phyloP scores from a whole-genome alignment of 2,113 vertebrate species.

The Eptesicus fuscus region DNA sequence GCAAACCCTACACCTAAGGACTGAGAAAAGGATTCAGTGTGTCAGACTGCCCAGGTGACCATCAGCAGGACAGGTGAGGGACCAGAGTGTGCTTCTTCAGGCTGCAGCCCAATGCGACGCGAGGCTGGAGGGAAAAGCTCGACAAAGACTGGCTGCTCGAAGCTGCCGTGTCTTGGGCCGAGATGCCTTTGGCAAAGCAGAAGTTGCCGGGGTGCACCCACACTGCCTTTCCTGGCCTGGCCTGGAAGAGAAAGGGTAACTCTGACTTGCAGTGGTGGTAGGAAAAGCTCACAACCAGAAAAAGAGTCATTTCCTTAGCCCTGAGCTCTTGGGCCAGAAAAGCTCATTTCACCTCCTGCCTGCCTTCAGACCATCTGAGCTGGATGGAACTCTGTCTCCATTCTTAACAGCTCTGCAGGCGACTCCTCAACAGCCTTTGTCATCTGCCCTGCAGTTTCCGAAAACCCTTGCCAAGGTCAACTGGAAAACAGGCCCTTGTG shows the following conservation, averaged over 20 bases:
- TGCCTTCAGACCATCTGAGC: neutral
- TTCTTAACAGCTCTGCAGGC: neutral
- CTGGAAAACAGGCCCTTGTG: constrained; percentile 34
- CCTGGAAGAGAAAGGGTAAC: neutral
- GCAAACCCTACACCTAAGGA: neutral
- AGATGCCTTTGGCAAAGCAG: neutral
- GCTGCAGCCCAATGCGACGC: neutral
- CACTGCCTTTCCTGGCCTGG: neutral
- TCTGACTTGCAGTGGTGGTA: neutral
- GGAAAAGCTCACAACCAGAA: neutral
- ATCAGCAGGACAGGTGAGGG: neutral
- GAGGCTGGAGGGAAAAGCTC: neutral
- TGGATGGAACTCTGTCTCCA: neutral
- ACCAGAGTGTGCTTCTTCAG: no score
- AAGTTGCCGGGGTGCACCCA: neutral
- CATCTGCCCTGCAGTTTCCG: neutral
- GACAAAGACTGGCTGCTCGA: neutral
- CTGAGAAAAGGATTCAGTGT: neutral
- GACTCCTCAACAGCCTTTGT: neutral
- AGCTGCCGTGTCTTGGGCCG: neutral
- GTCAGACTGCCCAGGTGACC: neutral
- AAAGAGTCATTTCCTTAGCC: neutral
- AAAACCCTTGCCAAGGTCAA: neutral
- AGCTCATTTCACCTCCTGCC: neutral
- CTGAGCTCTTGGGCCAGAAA: neutral